Conservation (phyloP, 2,888 invertebrate genomes). For the Zonitis immaculata region DNA sequence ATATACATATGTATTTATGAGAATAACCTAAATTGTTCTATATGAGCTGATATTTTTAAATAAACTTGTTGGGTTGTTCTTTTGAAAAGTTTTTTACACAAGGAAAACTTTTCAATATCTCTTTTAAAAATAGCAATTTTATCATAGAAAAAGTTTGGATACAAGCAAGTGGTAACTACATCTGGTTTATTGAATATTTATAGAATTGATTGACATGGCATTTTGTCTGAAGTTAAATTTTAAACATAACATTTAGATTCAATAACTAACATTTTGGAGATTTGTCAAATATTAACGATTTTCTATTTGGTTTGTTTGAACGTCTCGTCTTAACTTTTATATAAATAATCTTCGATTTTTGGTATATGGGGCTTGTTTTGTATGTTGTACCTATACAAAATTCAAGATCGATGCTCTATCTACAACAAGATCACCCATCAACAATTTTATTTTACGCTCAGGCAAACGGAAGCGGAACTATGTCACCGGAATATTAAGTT, state of each 20-base stretch:
- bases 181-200: neutral
- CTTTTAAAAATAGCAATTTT: neutral
- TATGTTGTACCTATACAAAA: too few species aligned
- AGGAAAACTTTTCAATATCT: neutral
- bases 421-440: constrained; percentile 26
- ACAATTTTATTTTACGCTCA: constrained; percentile 28
- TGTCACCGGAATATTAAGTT: constrained; percentile 19
- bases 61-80: too few species aligned
- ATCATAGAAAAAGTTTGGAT: neutral
- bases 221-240: neutral
- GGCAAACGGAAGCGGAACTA: constrained; percentile 17
- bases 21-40: too few species aligned
- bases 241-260: too few species aligned
- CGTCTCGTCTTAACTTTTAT: too few species aligned
- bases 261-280: neutral
- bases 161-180: neutral
- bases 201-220: neutral
- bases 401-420: constrained; percentile 26
- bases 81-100: neutral
- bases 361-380: too few species aligned
- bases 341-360: constrained; percentile 27
- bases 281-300: neutral
- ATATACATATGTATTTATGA: too few species aligned
- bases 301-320: too few species aligned
- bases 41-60: too few species aligned